A percentile compares a stretch with the other conserved stretches of the same genome.
Conservation (phyloP, 2,113 vertebrate genomes). For the Petroica traversi region DNA sequence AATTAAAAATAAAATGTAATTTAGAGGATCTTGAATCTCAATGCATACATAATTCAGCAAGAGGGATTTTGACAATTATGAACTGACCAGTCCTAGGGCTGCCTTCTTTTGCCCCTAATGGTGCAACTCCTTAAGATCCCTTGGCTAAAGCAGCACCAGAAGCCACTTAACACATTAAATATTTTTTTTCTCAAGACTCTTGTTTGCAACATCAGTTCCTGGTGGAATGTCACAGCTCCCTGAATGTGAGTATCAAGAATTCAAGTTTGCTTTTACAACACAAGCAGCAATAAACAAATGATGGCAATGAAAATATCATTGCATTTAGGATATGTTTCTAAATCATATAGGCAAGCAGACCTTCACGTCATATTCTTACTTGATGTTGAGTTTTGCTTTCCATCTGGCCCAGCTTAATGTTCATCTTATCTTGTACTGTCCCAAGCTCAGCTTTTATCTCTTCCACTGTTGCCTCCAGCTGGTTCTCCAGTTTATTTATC, state of each 20-base stretch:
- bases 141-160: not conserved
- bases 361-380: constrained; percentile 60
- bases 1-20: not conserved
- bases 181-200: not conserved
- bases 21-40: not conserved
- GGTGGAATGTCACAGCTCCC: not conserved
- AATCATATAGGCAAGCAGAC: not conserved
- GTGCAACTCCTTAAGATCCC: not conserved
- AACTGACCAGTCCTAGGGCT: not conserved
- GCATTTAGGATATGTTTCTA: not conserved
- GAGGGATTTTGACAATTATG: not conserved
- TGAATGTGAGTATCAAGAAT: not conserved
- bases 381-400: constrained; percentile 91
- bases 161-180: not conserved
- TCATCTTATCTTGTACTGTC: constrained; percentile 90
- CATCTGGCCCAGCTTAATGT: constrained; percentile 90
- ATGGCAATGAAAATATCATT: not conserved
- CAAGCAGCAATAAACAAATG: not conserved
- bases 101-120: not conserved
- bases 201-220: not conserved
- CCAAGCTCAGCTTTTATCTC: constrained; percentile 93
- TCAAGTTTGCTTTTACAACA: not conserved
- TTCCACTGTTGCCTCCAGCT: constrained; percentile 92
- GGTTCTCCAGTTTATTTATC: constrained; percentile 93
- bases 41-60: not conserved